Percentiles rank a stretch among this genome's conserved stretches.
These are phyloP conservation scores for Pituophis catenifer DNA, from an alignment of 2,113 vertebrate species.

Conservation along the genomic window DNA sequence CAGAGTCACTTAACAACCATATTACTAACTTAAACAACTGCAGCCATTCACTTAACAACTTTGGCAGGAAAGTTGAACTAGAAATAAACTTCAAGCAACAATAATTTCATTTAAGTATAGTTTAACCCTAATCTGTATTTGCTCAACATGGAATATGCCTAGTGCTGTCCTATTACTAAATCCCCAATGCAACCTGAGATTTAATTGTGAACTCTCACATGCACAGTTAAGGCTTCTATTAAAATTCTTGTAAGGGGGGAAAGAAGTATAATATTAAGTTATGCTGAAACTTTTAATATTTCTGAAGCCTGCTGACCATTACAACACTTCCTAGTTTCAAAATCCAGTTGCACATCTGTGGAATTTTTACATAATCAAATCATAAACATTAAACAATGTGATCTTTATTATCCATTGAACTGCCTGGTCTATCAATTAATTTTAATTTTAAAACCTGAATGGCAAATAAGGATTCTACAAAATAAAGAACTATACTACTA, in stretches of 20 bases:
- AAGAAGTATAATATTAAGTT: background rate
- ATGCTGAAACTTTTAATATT: background rate
- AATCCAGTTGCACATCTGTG: background rate
- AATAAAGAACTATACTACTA: background rate
- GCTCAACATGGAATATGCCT: background rate
- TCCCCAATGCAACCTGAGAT: no score
- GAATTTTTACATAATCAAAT: background rate
- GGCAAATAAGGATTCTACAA: background rate
- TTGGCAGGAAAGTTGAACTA: background rate
- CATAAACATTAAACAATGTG: background rate
- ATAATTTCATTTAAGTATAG: background rate
- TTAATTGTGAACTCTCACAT: background rate
- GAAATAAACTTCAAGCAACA: background rate
- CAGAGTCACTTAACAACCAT: no score
- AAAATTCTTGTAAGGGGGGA: background rate
- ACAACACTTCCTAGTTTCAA: background rate
- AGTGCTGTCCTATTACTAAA: background rate
- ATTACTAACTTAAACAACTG: no score
- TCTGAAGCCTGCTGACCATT: background rate
- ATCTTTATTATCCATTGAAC: background rate
- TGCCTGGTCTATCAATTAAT: background rate
- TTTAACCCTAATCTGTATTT: background rate
- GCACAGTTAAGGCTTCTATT: no score
- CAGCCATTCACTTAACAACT: no score
- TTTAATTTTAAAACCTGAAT: background rate